Base-by-base conservation (phyloP, 2,113 vertebrate species). In the Hippocampus zosterae region DNA sequence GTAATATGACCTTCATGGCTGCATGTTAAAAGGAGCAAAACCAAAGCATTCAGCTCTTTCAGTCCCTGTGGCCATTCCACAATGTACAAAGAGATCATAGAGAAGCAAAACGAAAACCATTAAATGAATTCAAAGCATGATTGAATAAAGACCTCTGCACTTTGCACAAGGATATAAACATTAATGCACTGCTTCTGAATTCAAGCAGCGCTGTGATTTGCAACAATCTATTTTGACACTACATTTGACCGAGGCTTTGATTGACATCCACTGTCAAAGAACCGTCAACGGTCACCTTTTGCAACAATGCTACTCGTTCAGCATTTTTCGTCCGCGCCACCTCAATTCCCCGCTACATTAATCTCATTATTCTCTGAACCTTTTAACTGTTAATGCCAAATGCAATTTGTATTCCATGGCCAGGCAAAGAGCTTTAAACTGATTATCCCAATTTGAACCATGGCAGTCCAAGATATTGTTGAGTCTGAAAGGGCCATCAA, bases 311-410 rank as follows among this genome's bases (percentile, higher is more conserved):
- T 81, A 86, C 86, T 71, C 72, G 60, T 85, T 88, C 84, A 76
- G 70, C 74, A 76, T 85, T 84, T 83, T 89, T 88, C 80, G 79
- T 71, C 75, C 91, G 92, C 87, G 92, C 94, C 91, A 92, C 93
- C 93, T 95, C 95, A 94, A 92, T 95, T 95, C 94, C 91, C 93
- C 92, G 94, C 95, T 96, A 95, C 96, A 96, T 98, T 98, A 98
- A 98, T 97, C 96, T 95, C 94, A 96, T 98, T 98, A 97, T 98
- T 94, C 95, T 95, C 93, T 96, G 95, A 96, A 97, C 95, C 95
- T 92, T 96, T 96, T 98, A 96, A 96, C 94, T 91, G 93, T 93
- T 94, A 93, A 94, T 94, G 95, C 95, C 95, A 96, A 98, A 97
- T 95, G 94, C 94, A 97, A 98, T 98, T 98, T 97, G 96, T 97